phyloP scores from a whole-genome alignment of 2,888 invertebrate genomes.

The Plagiodera versicolora region DNA sequence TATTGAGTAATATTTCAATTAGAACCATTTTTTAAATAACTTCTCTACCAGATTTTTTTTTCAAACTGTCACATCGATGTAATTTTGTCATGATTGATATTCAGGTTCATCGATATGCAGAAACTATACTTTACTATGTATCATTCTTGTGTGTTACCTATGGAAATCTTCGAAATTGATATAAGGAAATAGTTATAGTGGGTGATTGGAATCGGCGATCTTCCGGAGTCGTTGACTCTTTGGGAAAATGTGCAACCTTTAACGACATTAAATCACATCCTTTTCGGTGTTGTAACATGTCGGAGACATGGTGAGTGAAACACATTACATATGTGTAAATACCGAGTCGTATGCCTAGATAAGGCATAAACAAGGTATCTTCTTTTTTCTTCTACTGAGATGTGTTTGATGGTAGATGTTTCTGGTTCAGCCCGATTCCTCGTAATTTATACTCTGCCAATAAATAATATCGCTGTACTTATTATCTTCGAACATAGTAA shows the following conservation, averaged over 20 bases:
- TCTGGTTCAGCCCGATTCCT: not conserved
- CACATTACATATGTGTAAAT: constrained; percentile 23
- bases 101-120: too few species aligned
- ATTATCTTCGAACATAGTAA: too few species aligned
- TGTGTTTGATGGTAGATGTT: not conserved
- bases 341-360: constrained; percentile 20
- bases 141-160: too few species aligned
- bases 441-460: not conserved
- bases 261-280: constrained; percentile 23
- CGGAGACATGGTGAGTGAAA: constrained; percentile 23
- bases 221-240: not conserved
- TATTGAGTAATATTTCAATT: too few species aligned
- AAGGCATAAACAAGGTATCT: constrained; percentile 14
- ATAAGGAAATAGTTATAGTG: not conserved
- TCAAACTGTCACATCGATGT: too few species aligned
- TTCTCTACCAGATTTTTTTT: too few species aligned
- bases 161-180: too few species aligned
- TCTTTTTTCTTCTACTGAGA: not conserved
- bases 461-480: not conserved
- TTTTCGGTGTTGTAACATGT: constrained; percentile 18
- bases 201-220: not conserved
- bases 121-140: too few species aligned
- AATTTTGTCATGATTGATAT: too few species aligned
- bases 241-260: not conserved
- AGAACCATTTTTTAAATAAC: too few species aligned